Evolutionary conservation across 2,888 invertebrate species (phyloP), one percentile per base, ranked within the genome.

Genomic region (Rhagonycha fulva): DNA sequence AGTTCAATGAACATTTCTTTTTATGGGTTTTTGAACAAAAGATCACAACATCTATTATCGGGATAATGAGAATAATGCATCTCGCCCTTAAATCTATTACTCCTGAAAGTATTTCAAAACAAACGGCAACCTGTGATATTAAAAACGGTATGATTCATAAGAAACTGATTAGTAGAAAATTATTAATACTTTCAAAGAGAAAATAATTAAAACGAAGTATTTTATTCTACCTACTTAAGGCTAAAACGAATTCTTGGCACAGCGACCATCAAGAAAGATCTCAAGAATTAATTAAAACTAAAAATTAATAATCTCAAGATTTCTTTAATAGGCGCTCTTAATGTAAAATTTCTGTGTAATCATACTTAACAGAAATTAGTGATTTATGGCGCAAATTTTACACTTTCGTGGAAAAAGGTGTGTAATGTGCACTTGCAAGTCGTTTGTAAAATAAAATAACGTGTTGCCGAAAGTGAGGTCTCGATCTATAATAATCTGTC

Each of bases 401-500:
- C 47, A 7, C n/a, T 47, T 12, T 47, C 5, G n/a, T n/a, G 7
- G 9, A 47, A 5, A n/a, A 47, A 47, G 47, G 47, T 47, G 9
- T n/a, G 47, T 47, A n/a, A 19, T 19, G 19, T 47, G 47, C n/a
- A 47, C 32, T 32, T 47, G 47, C n/a, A 47, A n/a, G 47, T 47
- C 47, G n/a, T 47, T 47, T 47, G 47, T 47, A 47, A 47, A 47
- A 47, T 47, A 47, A 47, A 47, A 47, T 47, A n/a, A 47, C 47
- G n/a, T 47, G 47, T 47, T 47, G n/a, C 47, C 47, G 47, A 47
- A 47, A 47, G 47, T 47, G 47, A 47, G 47, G 47, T n/a, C n/a
- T 26, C 63, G 63, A 66, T 66, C 63, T 26, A 26, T 66, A 66
- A 66, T 66, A 66, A 66, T 66, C 63, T 66, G 63, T 66, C 63